Conservation (phyloP, 2,797 vertebrate species). For the Mionectes olivaceus region DNA sequence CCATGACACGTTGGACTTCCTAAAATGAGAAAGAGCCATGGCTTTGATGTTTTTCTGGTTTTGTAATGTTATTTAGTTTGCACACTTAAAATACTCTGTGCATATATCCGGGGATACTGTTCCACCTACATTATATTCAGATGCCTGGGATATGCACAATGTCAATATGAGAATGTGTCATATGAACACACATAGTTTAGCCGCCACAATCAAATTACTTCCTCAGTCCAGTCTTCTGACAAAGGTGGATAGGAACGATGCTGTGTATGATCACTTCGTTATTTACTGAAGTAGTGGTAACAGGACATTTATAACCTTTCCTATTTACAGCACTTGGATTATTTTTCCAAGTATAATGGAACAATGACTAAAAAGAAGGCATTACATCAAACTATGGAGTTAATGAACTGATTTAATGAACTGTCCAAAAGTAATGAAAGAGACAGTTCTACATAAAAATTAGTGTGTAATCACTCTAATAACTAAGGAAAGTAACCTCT, state of each 20-base stretch:
- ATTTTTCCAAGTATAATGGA: neutral
- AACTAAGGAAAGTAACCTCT: neutral
- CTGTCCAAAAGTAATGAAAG: neutral
- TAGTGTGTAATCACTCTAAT: neutral
- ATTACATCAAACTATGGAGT: neutral
- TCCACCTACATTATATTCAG: neutral
- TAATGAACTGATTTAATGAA: neutral
- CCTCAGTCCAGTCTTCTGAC: neutral
- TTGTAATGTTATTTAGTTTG: neutral
- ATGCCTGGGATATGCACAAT: neutral
- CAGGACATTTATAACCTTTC: neutral
- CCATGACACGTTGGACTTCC: conserved; percentile 78
- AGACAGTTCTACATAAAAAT: neutral
- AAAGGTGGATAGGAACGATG: neutral
- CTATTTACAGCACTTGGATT: neutral
- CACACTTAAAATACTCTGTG: neutral
- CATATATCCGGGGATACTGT: neutral
- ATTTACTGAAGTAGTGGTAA: neutral
- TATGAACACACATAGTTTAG: neutral
- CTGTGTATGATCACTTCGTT: neutral
- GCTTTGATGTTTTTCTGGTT: neutral
- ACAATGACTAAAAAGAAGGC: neutral
- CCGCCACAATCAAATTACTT: neutral
- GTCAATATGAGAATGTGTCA: neutral
- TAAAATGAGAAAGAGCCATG: conserved; percentile 61